phyloP scores from a whole-genome alignment of 2,888 invertebrate genomes.

The Meteorus colon region DNA sequence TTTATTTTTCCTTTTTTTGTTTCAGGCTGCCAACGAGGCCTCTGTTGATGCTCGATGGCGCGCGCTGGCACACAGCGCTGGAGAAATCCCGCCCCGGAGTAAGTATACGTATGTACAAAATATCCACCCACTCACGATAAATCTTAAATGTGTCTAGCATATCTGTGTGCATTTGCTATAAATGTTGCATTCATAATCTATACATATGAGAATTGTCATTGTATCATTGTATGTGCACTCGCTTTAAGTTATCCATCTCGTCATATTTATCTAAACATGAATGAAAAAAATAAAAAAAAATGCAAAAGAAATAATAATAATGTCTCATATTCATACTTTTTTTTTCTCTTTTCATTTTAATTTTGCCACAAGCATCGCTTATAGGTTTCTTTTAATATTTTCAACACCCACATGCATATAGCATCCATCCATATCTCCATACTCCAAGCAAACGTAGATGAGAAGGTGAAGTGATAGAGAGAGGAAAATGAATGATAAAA shows the following conservation, averaged over 20 bases:
- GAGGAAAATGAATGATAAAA: not conserved
- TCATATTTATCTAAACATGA: too few relatives aligned
- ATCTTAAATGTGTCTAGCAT: constrained; percentile 32
- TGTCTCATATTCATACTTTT: not conserved
- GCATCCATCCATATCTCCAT: not conserved
- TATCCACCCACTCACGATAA: constrained; percentile 41
- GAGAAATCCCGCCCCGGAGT: constrained; percentile 85
- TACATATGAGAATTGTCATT: not conserved
- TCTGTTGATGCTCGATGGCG: constrained; percentile 78
- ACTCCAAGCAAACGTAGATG: constrained; percentile 4
- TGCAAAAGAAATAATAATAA: constrained; percentile 2
- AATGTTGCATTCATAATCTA: constrained; percentile 4
- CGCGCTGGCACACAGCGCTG: constrained; percentile 86
- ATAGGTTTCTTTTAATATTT: constrained; percentile 29
- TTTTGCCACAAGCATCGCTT: constrained; percentile 22
- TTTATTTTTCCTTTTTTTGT: constrained; percentile 59
- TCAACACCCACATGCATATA: not conserved
- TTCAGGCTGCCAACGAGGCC: constrained; percentile 76
- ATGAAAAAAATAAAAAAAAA: not conserved
- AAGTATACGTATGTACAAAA: constrained; percentile 71
- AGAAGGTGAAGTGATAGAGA: constrained; percentile 7
- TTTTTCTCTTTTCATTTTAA: constrained; percentile 13
- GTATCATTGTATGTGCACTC: constrained; percentile 9
- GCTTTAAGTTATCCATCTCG: not conserved
- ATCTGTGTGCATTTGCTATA: constrained; percentile 26